These are phyloP conservation scores for Epinephelus fuscoguttatus DNA, from an alignment of 2,113 vertebrate species.

Conservation along the genomic window DNA sequence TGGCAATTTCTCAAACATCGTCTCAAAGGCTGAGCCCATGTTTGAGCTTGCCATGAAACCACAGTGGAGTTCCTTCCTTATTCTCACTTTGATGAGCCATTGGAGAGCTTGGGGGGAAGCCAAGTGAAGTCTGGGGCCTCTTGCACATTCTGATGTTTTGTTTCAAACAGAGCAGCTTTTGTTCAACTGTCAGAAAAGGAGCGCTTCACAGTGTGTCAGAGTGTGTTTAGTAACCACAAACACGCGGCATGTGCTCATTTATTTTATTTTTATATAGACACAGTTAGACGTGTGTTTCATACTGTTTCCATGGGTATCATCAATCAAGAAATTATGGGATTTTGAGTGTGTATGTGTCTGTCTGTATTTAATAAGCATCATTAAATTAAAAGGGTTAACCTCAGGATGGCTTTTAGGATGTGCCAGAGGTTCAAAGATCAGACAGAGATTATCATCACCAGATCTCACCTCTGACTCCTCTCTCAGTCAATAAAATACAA, in stretches of 20 bases:
- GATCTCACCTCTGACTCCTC: conserved; percentile 27
- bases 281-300: conserved; percentile 20
- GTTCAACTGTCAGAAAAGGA: conserved; percentile 61
- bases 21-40: conserved; percentile 51
- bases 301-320: conserved; percentile 12
- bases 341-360: neutral
- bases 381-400: conserved; percentile 11
- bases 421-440: conserved; percentile 34
- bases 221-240: conserved; percentile 66
- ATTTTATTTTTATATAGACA: conserved; percentile 31
- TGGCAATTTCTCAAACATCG: conserved; percentile 50
- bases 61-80: conserved; percentile 66
- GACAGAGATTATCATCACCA: conserved; percentile 8
- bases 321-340: neutral
- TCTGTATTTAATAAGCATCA: neutral
- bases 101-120: conserved; percentile 63
- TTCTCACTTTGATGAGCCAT: conserved; percentile 74
- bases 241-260: conserved; percentile 62
- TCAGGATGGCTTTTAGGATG: conserved; percentile 2
- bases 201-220: conserved; percentile 46
- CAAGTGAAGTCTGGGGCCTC: conserved; percentile 67
- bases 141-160: conserved; percentile 64
- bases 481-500: neutral
- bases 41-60: conserved; percentile 71
- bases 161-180: conserved; percentile 75